Conservation (phyloP, 2,113 vertebrate species). For the Nothocercus nigrocapillus region DNA sequence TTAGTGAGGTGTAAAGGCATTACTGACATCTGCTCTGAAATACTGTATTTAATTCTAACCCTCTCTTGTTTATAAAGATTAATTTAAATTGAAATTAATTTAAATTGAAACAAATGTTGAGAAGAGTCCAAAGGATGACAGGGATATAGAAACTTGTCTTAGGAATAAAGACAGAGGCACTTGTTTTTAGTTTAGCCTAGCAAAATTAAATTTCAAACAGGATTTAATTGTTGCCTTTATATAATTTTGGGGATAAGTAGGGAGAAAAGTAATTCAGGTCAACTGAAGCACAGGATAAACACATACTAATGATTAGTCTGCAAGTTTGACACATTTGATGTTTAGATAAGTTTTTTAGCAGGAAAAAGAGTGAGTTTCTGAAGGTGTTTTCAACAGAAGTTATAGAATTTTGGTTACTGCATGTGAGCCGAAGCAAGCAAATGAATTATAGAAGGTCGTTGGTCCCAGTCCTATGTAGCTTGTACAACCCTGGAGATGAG, state of each 20-base stretch:
- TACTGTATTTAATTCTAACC: neutral
- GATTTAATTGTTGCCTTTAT: neutral
- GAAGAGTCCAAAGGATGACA: neutral
- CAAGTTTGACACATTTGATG: neutral
- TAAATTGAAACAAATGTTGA: neutral
- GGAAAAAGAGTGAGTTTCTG: neutral
- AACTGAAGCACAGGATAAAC: neutral
- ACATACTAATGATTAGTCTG: neutral
- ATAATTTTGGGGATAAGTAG: neutral
- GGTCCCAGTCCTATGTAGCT: neutral
- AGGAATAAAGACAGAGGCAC: neutral
- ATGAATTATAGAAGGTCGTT: neutral
- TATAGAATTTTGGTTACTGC: neutral
- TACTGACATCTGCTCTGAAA: neutral
- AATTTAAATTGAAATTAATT: neutral
- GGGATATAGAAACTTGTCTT: neutral
- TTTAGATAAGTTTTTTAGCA: neutral
- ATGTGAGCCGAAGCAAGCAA: neutral
- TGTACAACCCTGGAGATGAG: neutral
- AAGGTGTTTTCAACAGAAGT: neutral
- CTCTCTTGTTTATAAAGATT: neutral
- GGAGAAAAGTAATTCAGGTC: neutral
- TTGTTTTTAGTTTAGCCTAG: neutral
- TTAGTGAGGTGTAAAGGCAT: conserved; percentile 8
- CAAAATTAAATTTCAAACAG: neutral